Conservation (phyloP, 2,113 vertebrate species). For the Smithornis capensis region DNA sequence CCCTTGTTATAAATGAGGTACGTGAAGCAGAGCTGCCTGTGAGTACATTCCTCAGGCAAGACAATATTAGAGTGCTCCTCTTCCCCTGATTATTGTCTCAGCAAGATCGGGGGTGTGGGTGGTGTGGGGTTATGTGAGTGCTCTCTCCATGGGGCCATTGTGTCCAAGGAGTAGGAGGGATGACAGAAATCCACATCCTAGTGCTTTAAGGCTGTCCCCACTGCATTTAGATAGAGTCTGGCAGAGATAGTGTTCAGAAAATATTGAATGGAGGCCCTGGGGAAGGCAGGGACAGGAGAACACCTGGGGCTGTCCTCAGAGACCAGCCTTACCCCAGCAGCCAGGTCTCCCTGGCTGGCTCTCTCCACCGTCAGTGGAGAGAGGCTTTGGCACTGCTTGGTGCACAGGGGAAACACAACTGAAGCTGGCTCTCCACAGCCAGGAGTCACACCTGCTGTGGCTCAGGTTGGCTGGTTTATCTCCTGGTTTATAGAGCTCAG, state of each 20-base stretch:
- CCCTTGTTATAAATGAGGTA: constrained; percentile 26
- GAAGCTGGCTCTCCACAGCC: background rate
- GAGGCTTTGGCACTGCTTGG: background rate
- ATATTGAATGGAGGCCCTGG: background rate
- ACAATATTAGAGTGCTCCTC: background rate
- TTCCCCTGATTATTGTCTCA: background rate
- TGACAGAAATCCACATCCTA: background rate
- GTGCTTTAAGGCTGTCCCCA: background rate
- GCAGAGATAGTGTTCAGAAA: background rate
- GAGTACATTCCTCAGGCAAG: background rate
- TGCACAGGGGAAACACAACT: background rate
- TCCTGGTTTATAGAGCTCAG: background rate
- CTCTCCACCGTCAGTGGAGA: background rate
- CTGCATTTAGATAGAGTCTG: background rate
- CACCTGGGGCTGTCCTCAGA: background rate
- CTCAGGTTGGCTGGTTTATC: background rate
- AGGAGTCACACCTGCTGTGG: background rate
- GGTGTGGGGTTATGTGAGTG: background rate
- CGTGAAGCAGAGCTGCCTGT: background rate
- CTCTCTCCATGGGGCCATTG: background rate
- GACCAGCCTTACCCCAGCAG: background rate
- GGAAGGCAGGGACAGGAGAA: background rate
- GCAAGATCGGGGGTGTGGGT: background rate
- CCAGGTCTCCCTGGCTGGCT: background rate
- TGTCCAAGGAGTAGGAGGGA: background rate